Evolutionary conservation across 2,888 invertebrate species (phyloP).

Genomic region (Drosophila ezoana): DNA sequence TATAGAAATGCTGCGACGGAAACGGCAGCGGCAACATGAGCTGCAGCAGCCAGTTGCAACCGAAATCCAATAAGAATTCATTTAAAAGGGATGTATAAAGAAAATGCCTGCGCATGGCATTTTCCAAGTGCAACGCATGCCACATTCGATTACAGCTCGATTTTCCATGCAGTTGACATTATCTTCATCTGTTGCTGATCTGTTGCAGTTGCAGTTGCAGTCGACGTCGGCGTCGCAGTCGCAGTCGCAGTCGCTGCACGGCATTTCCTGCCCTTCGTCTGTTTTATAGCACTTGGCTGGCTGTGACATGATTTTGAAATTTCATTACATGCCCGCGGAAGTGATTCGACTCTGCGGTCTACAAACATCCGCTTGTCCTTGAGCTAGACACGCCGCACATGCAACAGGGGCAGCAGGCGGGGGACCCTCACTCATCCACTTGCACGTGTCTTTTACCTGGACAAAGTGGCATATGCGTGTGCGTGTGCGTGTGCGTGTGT

Average conservation of each 20-base stretch:
- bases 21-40: conserved; percentile 1
- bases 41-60: conserved; percentile 1
- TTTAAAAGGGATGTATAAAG: background rate
- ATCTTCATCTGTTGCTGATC: conserved; percentile 15
- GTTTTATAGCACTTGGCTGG: conserved; percentile 42
- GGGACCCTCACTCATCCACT: conserved; percentile 25
- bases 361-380: conserved; percentile 79
- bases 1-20: conserved; percentile 29
- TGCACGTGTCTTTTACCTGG: conserved; percentile 61
- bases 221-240: conserved; percentile 6
- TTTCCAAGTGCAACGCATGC: conserved; percentile 18
- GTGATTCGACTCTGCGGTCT: conserved; percentile 61
- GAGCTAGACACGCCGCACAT: conserved; percentile 47
- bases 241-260: conserved; percentile 25
- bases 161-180: conserved; percentile 35
- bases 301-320: conserved; percentile 73
- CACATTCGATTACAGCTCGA: conserved; percentile 9
- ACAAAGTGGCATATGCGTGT: background rate
- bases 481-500: conserved; percentile 3
- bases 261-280: conserved; percentile 62
- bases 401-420: conserved; percentile 2
- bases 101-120: background rate
- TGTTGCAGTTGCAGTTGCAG: conserved; percentile 18
- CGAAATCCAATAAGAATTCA: conserved; percentile 7
- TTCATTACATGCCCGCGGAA: conserved; percentile 59